A percentile compares a stretch with the other conserved stretches of the same genome.
Conservation (phyloP, 2,888 invertebrate species). For the Nematopogon swammerdamellus region DNA sequence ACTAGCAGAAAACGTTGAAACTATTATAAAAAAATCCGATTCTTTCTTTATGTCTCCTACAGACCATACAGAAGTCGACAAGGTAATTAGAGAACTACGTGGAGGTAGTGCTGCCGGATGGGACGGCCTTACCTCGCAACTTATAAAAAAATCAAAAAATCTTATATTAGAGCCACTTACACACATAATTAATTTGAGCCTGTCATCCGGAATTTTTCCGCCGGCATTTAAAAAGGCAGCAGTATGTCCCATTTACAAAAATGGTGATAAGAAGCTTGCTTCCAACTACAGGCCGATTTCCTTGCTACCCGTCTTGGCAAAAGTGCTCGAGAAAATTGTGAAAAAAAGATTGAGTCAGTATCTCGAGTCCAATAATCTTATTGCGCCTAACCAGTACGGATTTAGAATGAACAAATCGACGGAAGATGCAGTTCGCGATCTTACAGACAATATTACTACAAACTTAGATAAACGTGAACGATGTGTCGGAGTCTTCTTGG, state of each 20-base stretch:
- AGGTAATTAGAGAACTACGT: neutral
- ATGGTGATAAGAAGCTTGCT: neutral
- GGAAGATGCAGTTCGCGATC: neutral
- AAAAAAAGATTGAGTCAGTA: neutral
- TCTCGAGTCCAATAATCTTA: neutral
- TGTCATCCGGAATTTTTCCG: neutral
- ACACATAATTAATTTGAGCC: neutral
- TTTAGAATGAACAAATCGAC: neutral
- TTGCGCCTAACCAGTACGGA: conserved; percentile 1
- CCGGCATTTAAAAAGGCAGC: neutral
- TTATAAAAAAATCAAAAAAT: neutral
- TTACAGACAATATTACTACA: neutral
- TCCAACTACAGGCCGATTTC: conserved; percentile 1
- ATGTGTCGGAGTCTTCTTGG: conserved; percentile 1
- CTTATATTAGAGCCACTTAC: neutral
- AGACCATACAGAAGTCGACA: neutral
- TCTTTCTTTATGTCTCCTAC: neutral
- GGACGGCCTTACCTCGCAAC: neutral
- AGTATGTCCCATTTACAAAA: neutral
- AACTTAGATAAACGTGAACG: neutral
- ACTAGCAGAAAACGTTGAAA: neutral
- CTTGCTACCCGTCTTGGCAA: neutral
- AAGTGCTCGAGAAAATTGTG: neutral
- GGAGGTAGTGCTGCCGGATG: neutral
- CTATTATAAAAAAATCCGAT: neutral